These are phyloP conservation scores for Melanotaenia parkinsoni DNA, from an alignment of 2,797 vertebrate species.

Conservation along the genomic window DNA sequence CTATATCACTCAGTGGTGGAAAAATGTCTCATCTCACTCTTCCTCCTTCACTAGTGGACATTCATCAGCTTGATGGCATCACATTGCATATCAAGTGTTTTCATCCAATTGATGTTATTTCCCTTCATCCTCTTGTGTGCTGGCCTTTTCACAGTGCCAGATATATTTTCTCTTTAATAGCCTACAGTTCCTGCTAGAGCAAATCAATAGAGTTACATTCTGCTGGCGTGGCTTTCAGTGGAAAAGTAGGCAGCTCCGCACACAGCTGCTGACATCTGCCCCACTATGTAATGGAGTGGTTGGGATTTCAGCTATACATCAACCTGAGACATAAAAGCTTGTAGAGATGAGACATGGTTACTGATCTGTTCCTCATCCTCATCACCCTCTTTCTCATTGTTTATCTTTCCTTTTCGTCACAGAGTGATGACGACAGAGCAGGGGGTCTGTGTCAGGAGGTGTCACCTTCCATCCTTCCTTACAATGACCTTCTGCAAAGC, in stretches of 20 bases:
- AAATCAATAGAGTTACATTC: conserved; percentile 66
- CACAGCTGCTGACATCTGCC: conserved; percentile 59
- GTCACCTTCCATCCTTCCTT: conserved; percentile 74
- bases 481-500: conserved; percentile 7
- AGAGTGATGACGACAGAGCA: not conserved
- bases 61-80: conserved; percentile 46
- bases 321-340: conserved; percentile 30
- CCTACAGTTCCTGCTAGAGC: conserved; percentile 43
- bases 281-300: conserved; percentile 27
- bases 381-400: conserved; percentile 22
- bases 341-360: conserved; percentile 15
- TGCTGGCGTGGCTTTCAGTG: conserved; percentile 43
- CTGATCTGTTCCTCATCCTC: conserved; percentile 6
- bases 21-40: not conserved
- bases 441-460: conserved; percentile 46
- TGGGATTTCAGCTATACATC: conserved; percentile 47
- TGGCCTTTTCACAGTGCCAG: conserved; percentile 35
- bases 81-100: conserved; percentile 55
- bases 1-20: conserved; percentile 1
- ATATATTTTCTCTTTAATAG: conserved; percentile 53
- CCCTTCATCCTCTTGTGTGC: conserved; percentile 10
- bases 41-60: conserved; percentile 6
- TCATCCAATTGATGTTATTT: conserved; percentile 46
- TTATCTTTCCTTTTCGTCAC: conserved; percentile 24
- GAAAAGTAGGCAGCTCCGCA: conserved; percentile 25